A percentile compares a stretch with the other conserved stretches of the same genome.
Conservation (phyloP, 1,140 invertebrate species). For the Drosophila nebulosa region DNA sequence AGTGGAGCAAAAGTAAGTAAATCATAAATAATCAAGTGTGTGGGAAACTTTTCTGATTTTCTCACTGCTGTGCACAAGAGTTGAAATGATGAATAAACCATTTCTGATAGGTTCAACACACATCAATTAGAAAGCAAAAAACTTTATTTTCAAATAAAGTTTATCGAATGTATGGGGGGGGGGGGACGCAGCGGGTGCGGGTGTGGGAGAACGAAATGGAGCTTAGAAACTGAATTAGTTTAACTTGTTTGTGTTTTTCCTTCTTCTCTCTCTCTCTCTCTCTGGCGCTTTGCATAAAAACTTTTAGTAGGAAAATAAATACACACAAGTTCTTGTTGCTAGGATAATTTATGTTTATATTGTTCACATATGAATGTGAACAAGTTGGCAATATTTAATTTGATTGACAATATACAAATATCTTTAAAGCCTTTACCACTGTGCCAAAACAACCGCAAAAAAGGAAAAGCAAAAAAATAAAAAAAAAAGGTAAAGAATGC, state of each 20-base stretch:
- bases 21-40: slow-evolving; percentile 21
- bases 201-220: not conserved
- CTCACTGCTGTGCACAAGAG: not conserved
- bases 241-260: not conserved
- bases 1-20: slow-evolving; percentile 21
- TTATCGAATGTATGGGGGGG: too few relatives aligned
- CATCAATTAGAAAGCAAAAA: not conserved
- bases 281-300: too few relatives aligned
- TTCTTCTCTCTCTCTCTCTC: not conserved
- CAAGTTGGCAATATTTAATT: too few relatives aligned
- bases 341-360: too few relatives aligned
- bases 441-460: slow-evolving; percentile 1
- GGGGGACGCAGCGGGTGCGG: too few relatives aligned
- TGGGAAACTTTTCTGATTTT: slow-evolving; percentile 9
- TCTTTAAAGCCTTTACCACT: not conserved
- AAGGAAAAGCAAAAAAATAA: not conserved
- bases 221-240: not conserved
- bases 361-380: too few relatives aligned
- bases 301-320: too few relatives aligned
- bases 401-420: too few relatives aligned
- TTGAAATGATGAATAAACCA: not conserved
- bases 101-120: not conserved
- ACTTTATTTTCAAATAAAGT: not conserved
- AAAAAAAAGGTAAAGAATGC: slow-evolving; percentile 41
- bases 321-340: too few relatives aligned